Evolutionary conservation across 2,797 vertebrate species (phyloP), one percentile per base, ranked within the genome.

Genomic region (Clamator glandarius): DNA sequence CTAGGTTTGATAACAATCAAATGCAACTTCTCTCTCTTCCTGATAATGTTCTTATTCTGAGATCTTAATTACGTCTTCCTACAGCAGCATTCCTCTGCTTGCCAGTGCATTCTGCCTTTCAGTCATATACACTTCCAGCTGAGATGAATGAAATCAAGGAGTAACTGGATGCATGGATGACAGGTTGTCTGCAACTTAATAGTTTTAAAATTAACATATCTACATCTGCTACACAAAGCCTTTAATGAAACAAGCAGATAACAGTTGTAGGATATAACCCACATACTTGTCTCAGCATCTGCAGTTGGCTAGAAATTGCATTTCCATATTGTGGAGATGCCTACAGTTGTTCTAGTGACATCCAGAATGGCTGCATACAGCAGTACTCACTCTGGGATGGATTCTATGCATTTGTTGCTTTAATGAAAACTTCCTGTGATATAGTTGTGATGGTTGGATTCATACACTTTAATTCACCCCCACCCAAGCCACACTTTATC

Each of bases 401-500:
- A 81, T 73, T 57, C 39, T 84, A 35, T 58, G 16, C 79, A 72
- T 69, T 78, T 88, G 35, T 46, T 86, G 39, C 84, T 79, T 67
- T 67, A 21, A 61, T 57, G 79, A 78, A 86, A 91, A 54, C 46
- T 23, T 61, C 46, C 82, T 59, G 64, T 73, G 90, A 91, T 59
- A 72, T 82, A 94, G 54, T 66, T 72, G 25, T 4, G n/a, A 44
- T 59, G 50, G 69, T 29, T 29, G 31, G 46, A 73, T 69, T 91
- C 48, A 67, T 68, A 42, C 64, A 84, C 83, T 74, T 41, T n/a
- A 78, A 94, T 84, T 89, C 69, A 66, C 46, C 87, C 79, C 87
- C 73, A 90, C 52, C 16, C 58, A 83, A 87, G 66, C 59, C 76
- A 86, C 79, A 67, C 66, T 82, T 89, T 81, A 62, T 86, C 89